Evolutionary conservation across 2,113 vertebrate species (phyloP), one percentile per base, ranked within the genome.

Genomic region (Bombycilla garrulus): DNA sequence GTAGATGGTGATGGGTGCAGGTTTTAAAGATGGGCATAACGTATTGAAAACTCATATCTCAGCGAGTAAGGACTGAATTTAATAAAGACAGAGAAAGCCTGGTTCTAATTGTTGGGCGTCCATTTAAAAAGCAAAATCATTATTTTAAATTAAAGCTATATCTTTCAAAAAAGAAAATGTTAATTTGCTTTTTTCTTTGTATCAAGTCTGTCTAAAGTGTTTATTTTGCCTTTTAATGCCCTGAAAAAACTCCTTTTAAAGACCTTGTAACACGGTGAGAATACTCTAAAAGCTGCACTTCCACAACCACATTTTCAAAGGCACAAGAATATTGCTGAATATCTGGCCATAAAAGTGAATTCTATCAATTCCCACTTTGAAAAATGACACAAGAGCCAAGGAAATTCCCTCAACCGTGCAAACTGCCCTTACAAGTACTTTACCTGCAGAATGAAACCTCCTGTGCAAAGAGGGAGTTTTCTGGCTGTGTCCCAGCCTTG

Each of bases 391-490:
- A 44, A 73, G 67, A 57, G 14, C 5, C 12, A n/a, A 85, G 77
- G 33, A 60, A 81, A 87, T 67, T 56, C 36, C 66, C 48, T 53
- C 3, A 9, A 28, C 45, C 78, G 28, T 8, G 16, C 7, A 23
- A 94, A 61, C 6, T 51, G 25, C 26, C 12, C 24, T 70, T 38
- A 44, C 56, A 54, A 78, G 60, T 12, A 87, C 42, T 96, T 98
- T 97, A 99, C 99, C 99, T 99, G 99, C 99, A 99, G 94, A 99
- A 97, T 35, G 98, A 97, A 90, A 99, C 96, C n/a, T 98, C 98
- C 62, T 98, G 98, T 48, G 97, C 98, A 85, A 98, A 98, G 5
- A 96, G 98, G 18, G 99, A 99, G 91, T 98, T 98, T 85, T 97
- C 98, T 35, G 99, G 99, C 7, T 98, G 98, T 0, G 98, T 99